Percentiles rank a stretch among this genome's conserved stretches.
Evolutionary conservation across 2,888 invertebrate species (phyloP).

Genomic region (Coecobrya sp.): DNA sequence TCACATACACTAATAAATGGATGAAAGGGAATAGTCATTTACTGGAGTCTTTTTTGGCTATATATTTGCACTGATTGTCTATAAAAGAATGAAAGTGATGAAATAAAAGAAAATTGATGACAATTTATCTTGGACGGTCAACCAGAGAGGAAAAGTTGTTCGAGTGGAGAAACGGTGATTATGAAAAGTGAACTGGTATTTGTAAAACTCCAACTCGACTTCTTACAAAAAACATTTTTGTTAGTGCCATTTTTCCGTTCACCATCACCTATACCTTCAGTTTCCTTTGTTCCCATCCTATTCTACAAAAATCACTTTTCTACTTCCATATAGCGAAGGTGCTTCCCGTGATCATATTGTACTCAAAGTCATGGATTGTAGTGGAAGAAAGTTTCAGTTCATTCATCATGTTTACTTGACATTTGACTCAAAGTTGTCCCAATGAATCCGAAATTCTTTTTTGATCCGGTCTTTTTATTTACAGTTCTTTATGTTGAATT

Average conservation of each 20-base stretch:
- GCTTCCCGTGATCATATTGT: not conserved
- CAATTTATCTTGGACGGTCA: not conserved
- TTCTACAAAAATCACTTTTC: not conserved
- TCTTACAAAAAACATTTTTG: too few species aligned
- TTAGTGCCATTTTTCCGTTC: too few species aligned
- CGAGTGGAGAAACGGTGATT: not conserved
- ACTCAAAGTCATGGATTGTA: not conserved
- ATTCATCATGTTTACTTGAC: slow-evolving; percentile 43
- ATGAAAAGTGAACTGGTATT: not conserved
- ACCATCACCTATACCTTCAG: not conserved
- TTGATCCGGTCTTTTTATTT: not conserved
- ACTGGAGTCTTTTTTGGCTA: too few species aligned
- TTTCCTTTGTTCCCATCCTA: slow-evolving; percentile 7
- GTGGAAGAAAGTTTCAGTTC: not conserved
- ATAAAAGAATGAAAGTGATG: too few species aligned
- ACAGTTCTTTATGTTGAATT: not conserved
- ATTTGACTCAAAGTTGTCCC: slow-evolving; percentile 47
- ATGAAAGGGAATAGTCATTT: too few species aligned
- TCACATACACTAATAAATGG: too few species aligned
- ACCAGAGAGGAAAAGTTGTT: not conserved
- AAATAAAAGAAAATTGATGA: not conserved
- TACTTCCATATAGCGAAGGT: not conserved
- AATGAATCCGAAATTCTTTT: slow-evolving; percentile 43
- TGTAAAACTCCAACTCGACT: too few species aligned
- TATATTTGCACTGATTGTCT: too few species aligned